A percentile compares a stretch with the other conserved stretches of the same genome.
phyloP scores from a whole-genome alignment of 2,797 vertebrate species.

The Lagodon rhomboides region DNA sequence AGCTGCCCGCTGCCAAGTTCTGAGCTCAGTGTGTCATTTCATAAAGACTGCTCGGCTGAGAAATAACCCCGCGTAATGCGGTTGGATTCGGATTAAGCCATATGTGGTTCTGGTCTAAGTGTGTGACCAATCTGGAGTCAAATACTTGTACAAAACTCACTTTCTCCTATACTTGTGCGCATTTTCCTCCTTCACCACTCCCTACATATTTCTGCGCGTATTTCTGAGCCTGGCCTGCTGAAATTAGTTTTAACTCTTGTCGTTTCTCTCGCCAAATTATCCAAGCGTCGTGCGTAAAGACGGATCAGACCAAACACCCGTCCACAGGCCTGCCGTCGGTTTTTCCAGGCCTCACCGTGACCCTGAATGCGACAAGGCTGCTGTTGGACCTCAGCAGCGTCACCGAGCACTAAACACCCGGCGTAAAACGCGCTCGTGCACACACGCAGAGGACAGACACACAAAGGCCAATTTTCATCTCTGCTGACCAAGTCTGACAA shows the following conservation, averaged over 20 bases:
- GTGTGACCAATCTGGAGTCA: background rate
- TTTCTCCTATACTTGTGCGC: background rate
- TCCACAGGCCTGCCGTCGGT: background rate
- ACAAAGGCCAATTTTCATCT: constrained; percentile 28
- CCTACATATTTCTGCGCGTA: background rate
- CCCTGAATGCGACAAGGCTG: constrained; percentile 23
- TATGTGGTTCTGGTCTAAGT: background rate
- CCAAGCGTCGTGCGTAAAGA: background rate
- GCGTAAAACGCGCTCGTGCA: background rate
- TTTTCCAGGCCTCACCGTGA: constrained; percentile 57
- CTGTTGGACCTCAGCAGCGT: constrained; percentile 6
- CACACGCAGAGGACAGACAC: background rate
- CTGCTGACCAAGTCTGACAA: constrained; percentile 46
- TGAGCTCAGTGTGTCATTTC: background rate
- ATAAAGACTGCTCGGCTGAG: background rate
- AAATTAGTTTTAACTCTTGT: no score
- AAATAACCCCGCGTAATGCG: background rate
- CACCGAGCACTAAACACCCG: constrained; percentile 16
- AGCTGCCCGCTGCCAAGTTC: background rate
- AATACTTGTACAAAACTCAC: background rate
- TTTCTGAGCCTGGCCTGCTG: background rate
- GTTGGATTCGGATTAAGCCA: background rate
- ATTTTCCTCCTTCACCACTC: no score
- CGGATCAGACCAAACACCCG: background rate
- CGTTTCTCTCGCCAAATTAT: no score